Percentiles rank a stretch among this genome's conserved stretches.
phyloP scores from a whole-genome alignment of 1,140 invertebrate species.

The Drosophila pandora region DNA sequence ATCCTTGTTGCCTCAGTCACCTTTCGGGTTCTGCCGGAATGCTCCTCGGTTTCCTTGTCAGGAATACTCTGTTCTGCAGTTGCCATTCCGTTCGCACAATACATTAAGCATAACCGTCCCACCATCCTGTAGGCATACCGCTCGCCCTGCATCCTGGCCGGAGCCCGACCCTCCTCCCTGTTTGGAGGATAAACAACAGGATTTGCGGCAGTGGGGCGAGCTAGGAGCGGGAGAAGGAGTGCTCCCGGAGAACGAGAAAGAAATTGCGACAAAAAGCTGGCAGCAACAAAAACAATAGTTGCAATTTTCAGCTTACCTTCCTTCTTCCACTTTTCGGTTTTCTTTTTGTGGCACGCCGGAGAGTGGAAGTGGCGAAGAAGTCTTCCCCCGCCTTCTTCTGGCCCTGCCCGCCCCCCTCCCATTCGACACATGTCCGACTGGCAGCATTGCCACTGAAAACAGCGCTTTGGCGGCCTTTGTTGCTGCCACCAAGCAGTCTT shows the following conservation, averaged over 20 bases:
- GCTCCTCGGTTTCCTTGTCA: slow-evolving; percentile 19
- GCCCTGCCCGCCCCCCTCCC: background rate
- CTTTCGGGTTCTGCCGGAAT: slow-evolving; percentile 13
- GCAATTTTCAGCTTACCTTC: slow-evolving; percentile 54
- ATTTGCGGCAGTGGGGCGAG: slow-evolving; percentile 1
- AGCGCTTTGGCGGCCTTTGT: slow-evolving; percentile 48
- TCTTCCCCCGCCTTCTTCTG: slow-evolving; percentile 13
- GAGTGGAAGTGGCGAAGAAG: background rate
- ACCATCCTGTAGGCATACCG: slow-evolving; percentile 32
- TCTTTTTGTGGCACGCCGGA: background rate
- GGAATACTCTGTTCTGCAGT: slow-evolving; percentile 23
- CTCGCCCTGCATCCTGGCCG: background rate
- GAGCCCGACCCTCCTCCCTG: background rate
- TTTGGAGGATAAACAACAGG: slow-evolving; percentile 23
- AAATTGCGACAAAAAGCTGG: slow-evolving; percentile 55
- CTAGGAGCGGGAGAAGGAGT: background rate
- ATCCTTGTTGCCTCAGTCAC: slow-evolving; percentile 21
- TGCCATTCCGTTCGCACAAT: slow-evolving; percentile 11
- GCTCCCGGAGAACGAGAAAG: slow-evolving; percentile 6
- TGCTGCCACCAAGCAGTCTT: slow-evolving; percentile 55
- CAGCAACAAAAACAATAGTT: slow-evolving; percentile 66
- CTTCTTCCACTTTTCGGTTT: slow-evolving; percentile 5
- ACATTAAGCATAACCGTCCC: slow-evolving; percentile 42
- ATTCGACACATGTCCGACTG: slow-evolving; percentile 37
- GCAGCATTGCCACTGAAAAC: slow-evolving; percentile 47